These are phyloP conservation scores for Eclectus roratus DNA, from an alignment of 2,113 vertebrate genomes.

Conservation along the genomic window DNA sequence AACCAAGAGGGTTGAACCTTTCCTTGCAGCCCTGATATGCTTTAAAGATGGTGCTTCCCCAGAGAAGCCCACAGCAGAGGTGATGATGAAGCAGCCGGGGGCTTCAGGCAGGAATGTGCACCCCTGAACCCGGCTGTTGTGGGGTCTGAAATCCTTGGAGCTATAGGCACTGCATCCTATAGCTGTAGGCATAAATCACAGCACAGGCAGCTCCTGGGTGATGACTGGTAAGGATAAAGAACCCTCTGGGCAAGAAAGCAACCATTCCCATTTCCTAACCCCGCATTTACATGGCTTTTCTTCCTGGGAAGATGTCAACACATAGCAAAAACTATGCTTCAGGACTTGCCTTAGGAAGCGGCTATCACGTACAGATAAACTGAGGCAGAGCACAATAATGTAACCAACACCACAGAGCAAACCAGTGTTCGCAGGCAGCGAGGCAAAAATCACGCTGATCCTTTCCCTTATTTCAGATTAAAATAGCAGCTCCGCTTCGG, in stretches of 20 bases:
- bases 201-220: background rate
- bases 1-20: background rate
- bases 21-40: background rate
- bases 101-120: background rate
- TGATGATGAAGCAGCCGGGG: background rate
- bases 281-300: background rate
- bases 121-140: rapidly evolving
- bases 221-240: background rate
- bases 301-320: background rate
- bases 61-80: background rate
- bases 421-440: background rate
- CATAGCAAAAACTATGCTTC: background rate
- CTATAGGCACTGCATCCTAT: rapidly evolving
- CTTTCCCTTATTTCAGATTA: background rate
- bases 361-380: background rate
- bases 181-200: background rate
- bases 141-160: background rate
- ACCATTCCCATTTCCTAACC: background rate
- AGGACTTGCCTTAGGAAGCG: background rate
- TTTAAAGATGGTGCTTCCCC: background rate
- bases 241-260: background rate
- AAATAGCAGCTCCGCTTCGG: background rate
- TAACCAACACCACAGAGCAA: background rate
- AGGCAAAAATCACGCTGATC: background rate
- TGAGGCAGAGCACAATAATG: background rate